phyloP scores from a whole-genome alignment of 2,797 vertebrate species.

The Zenarchopterus dispar region DNA sequence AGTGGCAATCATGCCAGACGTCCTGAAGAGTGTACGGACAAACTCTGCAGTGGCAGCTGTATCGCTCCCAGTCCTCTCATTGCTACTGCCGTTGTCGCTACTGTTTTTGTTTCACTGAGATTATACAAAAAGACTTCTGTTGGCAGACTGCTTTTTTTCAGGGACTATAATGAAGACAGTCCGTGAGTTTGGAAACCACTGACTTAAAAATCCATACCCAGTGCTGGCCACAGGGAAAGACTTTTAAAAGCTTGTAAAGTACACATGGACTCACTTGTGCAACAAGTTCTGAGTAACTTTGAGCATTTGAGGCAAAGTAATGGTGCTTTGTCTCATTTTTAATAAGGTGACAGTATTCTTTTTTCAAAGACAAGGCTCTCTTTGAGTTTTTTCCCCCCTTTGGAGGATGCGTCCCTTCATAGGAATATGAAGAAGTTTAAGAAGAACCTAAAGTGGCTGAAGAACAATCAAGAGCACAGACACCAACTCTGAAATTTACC shows the following conservation, averaged over 20 bases:
- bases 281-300: constrained; percentile 37
- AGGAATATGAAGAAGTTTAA: constrained; percentile 44
- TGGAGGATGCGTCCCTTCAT: constrained; percentile 28
- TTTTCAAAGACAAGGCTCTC: constrained; percentile 39
- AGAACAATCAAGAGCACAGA: constrained; percentile 63
- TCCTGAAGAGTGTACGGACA: constrained; percentile 84
- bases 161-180: constrained; percentile 76
- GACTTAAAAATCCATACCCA: constrained; percentile 69
- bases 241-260: constrained; percentile 56
- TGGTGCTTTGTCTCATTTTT: constrained; percentile 46
- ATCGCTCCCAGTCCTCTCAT: constrained; percentile 70
- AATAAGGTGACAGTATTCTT: constrained; percentile 51
- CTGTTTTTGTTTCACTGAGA: constrained; percentile 79
- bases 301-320: constrained; percentile 41
- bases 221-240: constrained; percentile 80
- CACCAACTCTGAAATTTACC: constrained; percentile 24
- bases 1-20: constrained; percentile 75
- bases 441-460: constrained; percentile 43
- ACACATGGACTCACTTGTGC: constrained; percentile 52
- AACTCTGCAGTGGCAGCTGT: constrained; percentile 71
- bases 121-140: constrained; percentile 51
- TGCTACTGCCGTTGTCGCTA: constrained; percentile 77
- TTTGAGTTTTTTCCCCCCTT: constrained; percentile 35
- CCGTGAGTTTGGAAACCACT: constrained; percentile 69
- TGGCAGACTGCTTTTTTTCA: constrained; percentile 50